Conservation (phyloP, 2,888 invertebrate genomes). For the Acrocyrtus sp. region DNA sequence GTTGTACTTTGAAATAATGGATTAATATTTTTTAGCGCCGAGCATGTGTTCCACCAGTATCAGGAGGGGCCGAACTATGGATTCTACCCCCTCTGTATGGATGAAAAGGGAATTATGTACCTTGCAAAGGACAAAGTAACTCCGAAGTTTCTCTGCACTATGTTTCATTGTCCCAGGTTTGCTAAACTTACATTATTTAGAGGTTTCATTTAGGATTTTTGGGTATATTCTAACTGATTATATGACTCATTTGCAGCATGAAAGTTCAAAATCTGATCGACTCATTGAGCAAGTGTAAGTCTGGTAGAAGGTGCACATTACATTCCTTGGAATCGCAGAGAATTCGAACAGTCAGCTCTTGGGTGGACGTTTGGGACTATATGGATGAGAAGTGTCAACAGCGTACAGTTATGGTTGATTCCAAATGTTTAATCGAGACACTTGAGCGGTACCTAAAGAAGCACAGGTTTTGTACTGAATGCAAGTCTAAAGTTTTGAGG, state of each 20-base stretch:
- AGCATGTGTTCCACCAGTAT: slow-evolving; percentile 86
- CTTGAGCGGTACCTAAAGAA: slow-evolving; percentile 90
- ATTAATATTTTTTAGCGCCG: slow-evolving; percentile 76
- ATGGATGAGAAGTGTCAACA: slow-evolving; percentile 67
- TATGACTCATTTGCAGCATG: slow-evolving; percentile 57
- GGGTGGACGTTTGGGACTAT: slow-evolving; percentile 76
- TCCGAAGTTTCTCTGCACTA: slow-evolving; percentile 82
- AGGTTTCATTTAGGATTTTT: too few species aligned
- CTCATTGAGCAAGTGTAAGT: slow-evolving; percentile 59
- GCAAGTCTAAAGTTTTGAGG: slow-evolving; percentile 87
- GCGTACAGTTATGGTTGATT: slow-evolving; percentile 83
- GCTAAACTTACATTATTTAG: too few species aligned
- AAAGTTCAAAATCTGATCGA: slow-evolving; percentile 58
- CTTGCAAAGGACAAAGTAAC: slow-evolving; percentile 82
- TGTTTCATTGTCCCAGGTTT: slow-evolving; percentile 90
- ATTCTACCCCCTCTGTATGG: slow-evolving; percentile 85
- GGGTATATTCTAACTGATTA: too few species aligned
- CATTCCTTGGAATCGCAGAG: slow-evolving; percentile 91
- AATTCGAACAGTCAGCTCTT: slow-evolving; percentile 74
- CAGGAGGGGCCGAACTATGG: slow-evolving; percentile 87
- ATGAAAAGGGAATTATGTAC: slow-evolving; percentile 77
- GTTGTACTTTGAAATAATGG: too few species aligned
- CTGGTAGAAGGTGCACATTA: slow-evolving; percentile 79
- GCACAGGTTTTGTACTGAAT: slow-evolving; percentile 86
- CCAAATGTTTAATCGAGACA: slow-evolving; percentile 83